Conservation (phyloP, 2,113 vertebrate genomes). For the Semnornis frantzii region DNA sequence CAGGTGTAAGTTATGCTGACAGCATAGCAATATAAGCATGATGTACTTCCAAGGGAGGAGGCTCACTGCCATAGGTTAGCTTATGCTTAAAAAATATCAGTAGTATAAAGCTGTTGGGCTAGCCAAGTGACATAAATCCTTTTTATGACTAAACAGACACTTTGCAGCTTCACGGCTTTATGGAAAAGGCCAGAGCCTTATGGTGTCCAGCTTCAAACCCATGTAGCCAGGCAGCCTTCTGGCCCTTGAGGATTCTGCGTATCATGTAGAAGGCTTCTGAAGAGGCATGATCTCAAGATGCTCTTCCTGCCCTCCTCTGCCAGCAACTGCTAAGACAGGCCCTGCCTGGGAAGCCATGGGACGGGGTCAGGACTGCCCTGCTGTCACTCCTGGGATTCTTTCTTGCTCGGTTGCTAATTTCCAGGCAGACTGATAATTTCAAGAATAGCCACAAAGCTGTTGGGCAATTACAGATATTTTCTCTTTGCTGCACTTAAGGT, state of each 20-base stretch:
- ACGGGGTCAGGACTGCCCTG: background rate
- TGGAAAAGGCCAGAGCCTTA: background rate
- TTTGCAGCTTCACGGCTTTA: background rate
- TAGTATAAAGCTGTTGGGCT: background rate
- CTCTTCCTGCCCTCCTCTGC: background rate
- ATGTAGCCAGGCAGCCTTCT: background rate
- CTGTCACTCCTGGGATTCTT: background rate
- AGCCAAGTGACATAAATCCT: background rate
- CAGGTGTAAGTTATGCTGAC: background rate
- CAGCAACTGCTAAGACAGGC: background rate
- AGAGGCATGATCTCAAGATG: background rate
- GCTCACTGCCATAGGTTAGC: background rate
- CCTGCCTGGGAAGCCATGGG: background rate
- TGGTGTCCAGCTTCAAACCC: background rate
- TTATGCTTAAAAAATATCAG: background rate
- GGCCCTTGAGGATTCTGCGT: background rate
- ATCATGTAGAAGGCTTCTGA: background rate
- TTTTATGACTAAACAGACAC: background rate
- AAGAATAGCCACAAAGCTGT: background rate
- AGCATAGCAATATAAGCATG: background rate
- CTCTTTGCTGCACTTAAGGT: background rate
- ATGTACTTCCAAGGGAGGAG: background rate
- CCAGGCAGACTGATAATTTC: background rate
- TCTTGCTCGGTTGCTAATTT: background rate
- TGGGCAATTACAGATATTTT: background rate